These are phyloP conservation scores for Xestia c-nigrum DNA, from an alignment of 2,888 invertebrate species.

Conservation along the genomic window DNA sequence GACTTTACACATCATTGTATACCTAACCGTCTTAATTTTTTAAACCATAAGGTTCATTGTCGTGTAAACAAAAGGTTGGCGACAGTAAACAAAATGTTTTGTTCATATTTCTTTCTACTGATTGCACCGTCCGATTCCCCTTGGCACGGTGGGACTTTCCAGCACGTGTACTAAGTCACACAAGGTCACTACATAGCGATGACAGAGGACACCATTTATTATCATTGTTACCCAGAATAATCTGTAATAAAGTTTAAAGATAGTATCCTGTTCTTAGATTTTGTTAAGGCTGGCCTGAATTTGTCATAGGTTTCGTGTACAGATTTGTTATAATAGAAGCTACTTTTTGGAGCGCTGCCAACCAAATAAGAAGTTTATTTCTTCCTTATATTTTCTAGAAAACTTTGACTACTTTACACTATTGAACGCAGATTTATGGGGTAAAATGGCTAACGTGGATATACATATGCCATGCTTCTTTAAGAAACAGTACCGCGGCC, in stretches of 20 bases:
- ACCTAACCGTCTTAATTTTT: neutral
- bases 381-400: neutral
- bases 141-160: constrained; percentile 68
- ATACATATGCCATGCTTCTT: neutral
- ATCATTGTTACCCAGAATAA: constrained; percentile 45
- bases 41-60: constrained; percentile 11
- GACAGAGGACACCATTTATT: constrained; percentile 49
- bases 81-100: constrained; percentile 25
- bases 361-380: neutral
- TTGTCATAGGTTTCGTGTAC: neutral
- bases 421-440: neutral
- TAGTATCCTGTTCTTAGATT: constrained; percentile 37
- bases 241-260: constrained; percentile 31
- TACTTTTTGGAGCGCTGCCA: neutral
- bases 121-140: constrained; percentile 49
- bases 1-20: neutral
- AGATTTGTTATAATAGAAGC: neutral
- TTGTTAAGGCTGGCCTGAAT: constrained; percentile 11
- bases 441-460: neutral
- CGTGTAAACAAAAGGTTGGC: constrained; percentile 15
- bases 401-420: neutral
- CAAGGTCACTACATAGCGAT: constrained; percentile 56
- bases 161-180: constrained; percentile 40
- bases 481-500: neutral
- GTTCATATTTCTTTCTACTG: constrained; percentile 54